Conservation (phyloP, 2,888 invertebrate species). For the Alcis repandata region DNA sequence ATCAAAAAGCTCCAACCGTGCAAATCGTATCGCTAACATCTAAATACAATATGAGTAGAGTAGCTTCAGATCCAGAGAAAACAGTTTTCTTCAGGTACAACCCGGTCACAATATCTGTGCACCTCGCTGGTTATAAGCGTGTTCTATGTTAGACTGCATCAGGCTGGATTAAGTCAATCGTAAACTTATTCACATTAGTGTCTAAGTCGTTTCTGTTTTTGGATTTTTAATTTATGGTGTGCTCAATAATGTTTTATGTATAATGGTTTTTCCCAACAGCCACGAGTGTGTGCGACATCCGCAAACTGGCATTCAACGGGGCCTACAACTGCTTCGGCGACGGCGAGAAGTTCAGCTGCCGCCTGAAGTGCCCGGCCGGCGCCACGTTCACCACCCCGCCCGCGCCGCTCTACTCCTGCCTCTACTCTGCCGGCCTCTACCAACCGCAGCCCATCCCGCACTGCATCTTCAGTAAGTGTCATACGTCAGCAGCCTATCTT, state of each 20-base stretch:
- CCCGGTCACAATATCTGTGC: too few species aligned
- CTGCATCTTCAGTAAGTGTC: conserved; percentile 88
- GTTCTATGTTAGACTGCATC: too few species aligned
- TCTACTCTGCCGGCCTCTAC: conserved; percentile 88
- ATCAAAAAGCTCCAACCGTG: too few species aligned
- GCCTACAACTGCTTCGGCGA: conserved; percentile 90
- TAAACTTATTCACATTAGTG: too few species aligned
- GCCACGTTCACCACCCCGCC: conserved; percentile 88
- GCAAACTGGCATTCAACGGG: conserved; percentile 91
- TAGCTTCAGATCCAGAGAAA: too few species aligned
- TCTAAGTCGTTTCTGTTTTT: neutral
- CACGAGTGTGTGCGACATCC: conserved; percentile 86
- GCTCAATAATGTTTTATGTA: too few species aligned
- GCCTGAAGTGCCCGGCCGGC: conserved; percentile 89
- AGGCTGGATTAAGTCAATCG: too few species aligned
- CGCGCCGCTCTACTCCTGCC: conserved; percentile 88
- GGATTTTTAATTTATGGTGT: neutral
- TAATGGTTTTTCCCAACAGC: conserved; percentile 68
- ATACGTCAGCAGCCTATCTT: too few species aligned
- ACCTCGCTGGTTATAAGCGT: too few species aligned
- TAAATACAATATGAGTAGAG: too few species aligned
- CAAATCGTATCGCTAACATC: too few species aligned
- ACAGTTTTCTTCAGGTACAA: too few species aligned
- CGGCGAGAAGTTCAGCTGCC: conserved; percentile 87
- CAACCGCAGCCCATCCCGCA: conserved; percentile 90